phyloP scores from a whole-genome alignment of 2,888 invertebrate species.

The Pheosia gnoma region DNA sequence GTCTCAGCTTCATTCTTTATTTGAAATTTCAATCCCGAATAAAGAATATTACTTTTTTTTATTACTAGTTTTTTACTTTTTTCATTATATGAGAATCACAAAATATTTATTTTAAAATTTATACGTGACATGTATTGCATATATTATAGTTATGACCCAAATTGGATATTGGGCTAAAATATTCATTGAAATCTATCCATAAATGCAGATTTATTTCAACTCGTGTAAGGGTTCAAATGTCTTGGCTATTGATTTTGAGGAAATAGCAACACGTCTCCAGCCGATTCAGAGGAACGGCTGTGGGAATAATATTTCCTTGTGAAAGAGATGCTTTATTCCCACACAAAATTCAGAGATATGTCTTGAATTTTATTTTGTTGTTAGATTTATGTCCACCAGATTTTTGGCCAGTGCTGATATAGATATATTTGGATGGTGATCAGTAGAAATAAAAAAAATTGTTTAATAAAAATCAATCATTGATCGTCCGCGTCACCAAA shows the following conservation, averaged over 20 bases:
- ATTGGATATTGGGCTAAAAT: no score
- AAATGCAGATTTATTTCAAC: conserved; percentile 30
- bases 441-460: no score
- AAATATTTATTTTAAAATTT: not conserved
- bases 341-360: conserved; percentile 8
- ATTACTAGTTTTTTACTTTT: not conserved
- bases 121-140: not conserved
- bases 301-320: conserved; percentile 33
- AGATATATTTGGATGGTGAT: no score
- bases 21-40: not conserved
- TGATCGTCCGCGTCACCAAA: no score
- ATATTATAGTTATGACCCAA: no score
- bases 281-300: conserved; percentile 25
- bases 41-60: not conserved
- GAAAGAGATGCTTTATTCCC: conserved; percentile 25
- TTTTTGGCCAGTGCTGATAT: no score
- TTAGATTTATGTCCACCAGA: not conserved
- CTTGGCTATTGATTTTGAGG: conserved; percentile 67
- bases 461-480: no score
- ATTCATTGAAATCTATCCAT: conserved; percentile 21
- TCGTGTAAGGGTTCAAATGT: conserved; percentile 48
- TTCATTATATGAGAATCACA: not conserved
- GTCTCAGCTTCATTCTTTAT: not conserved
- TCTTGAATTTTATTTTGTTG: not conserved
- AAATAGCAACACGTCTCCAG: conserved; percentile 54